Percentiles rank a stretch among this genome's conserved stretches.
Evolutionary conservation across 2,797 vertebrate genomes (phyloP).

Genomic region (Simalia tracyae): DNA sequence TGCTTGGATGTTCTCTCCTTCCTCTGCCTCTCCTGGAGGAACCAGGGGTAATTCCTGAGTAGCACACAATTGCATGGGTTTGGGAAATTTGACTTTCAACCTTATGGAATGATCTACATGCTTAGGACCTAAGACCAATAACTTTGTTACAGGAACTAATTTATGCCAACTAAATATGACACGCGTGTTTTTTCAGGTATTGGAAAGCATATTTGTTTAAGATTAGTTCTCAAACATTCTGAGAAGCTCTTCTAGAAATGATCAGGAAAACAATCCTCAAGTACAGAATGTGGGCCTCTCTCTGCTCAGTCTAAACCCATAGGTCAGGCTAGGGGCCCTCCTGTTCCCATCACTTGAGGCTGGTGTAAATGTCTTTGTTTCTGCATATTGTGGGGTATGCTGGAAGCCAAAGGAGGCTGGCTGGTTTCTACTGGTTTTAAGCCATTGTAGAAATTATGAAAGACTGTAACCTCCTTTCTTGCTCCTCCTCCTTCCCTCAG

Average conservation of each 20-base stretch:
- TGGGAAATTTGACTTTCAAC: not conserved
- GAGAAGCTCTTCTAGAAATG: not conserved
- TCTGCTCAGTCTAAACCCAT: not conserved
- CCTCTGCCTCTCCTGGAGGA: not conserved
- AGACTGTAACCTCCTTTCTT: not conserved
- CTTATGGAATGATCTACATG: not conserved
- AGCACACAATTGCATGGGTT: not conserved
- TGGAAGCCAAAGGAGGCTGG: not conserved
- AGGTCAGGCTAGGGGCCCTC: not conserved
- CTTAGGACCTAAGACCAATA: not conserved
- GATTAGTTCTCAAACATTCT: not conserved
- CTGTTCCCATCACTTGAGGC: not conserved
- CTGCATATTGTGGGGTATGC: not conserved
- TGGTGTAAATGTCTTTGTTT: not conserved
- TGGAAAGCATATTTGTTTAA: not conserved
- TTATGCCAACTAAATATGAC: not conserved
- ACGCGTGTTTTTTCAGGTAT: not conserved
- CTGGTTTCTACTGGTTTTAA: not conserved
- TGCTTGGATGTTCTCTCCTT: not conserved
- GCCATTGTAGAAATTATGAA: not conserved
- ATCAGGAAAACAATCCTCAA: not conserved
- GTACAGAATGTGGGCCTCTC: not conserved
- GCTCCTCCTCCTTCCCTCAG: not conserved
- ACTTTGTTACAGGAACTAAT: not conserved
- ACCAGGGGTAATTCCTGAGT: not conserved